phyloP scores from a whole-genome alignment of 2,888 invertebrate species.

The Baronia brevicornis region DNA sequence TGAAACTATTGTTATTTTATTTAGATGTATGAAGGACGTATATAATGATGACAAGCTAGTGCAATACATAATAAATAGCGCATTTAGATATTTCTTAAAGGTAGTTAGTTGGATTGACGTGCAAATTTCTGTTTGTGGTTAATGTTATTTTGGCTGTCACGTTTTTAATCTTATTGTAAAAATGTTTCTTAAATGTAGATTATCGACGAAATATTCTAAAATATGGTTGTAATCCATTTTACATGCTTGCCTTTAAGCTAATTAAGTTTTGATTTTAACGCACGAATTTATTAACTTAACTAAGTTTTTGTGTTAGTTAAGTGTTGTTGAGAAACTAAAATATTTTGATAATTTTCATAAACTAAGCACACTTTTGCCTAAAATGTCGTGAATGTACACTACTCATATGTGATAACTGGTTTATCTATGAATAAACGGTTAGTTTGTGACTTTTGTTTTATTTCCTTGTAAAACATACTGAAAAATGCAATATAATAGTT shows the following conservation, averaged over 20 bases:
- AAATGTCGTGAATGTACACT: conserved; percentile 67
- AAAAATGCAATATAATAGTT: no score
- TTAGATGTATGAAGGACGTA: no score
- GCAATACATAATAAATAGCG: no score
- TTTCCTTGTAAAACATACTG: neutral
- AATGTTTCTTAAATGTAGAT: no score
- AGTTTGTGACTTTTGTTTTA: conserved; percentile 18
- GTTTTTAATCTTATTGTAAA: no score
- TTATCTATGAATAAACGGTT: conserved; percentile 67
- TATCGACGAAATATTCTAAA: conserved; percentile 33
- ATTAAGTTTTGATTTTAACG: conserved; percentile 55
- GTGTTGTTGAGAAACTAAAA: conserved; percentile 47
- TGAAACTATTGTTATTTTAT: no score
- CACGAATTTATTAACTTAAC: conserved; percentile 54
- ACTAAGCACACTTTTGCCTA: conserved; percentile 69
- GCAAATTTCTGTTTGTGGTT: no score
- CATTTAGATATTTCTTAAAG: no score
- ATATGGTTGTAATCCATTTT: conserved; percentile 43
- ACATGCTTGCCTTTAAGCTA: conserved; percentile 46
- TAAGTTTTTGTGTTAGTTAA: conserved; percentile 16
- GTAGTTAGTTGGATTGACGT: no score
- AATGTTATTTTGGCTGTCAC: no score
- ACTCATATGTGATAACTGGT: conserved; percentile 72
- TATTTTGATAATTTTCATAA: conserved; percentile 54
- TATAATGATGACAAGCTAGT: no score